Base-by-base conservation (phyloP, 2,797 vertebrate genomes). In the Eospalax fontanierii region DNA sequence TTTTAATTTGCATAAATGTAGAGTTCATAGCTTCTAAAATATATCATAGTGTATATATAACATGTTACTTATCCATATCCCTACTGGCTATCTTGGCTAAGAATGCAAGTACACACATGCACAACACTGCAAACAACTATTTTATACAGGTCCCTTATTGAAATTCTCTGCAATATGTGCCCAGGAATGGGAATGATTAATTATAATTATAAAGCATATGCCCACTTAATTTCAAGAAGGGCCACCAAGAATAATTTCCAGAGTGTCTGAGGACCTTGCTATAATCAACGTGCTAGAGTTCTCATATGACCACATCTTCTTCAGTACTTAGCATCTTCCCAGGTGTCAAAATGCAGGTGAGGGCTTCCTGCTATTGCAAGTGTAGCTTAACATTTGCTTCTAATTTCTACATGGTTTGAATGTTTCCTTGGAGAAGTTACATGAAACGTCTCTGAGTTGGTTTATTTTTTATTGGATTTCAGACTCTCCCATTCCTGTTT, bases 371-470 rank as follows among this genome's bases (percentile, higher is more conserved):
- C 16, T 80, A 89, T 43, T 57, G 93, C 65, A 84, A n/a, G 59
- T 80, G 11, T 30, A 87, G 65, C 84, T 75, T 61, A 80, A 59
- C 26, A 19, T 68, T 87, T 96, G 86, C 61, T 89, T 95, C 38
- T 89, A 15, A 81, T 80, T 96, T 93, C 85, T 76, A 57, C 6
- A 91, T 96, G 59, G 26, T 92, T 65, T 57, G 46, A 87, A 40
- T 73, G 18, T 80, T 76, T 95, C 28, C 84, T 94, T 26, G 40
- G 65, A 73, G 73, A 85, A 90, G 46, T 59, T 54, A 88, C 76
- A 66, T 89, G 66, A 40, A 1, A 57, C 70, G 2, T 30, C 11
- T 87, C 4, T 78, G 35, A 26, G 57, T 76, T 68, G 59, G 3
- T 61, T 92, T 90, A 46, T 89, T 84, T 73, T 50, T 43, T 59